Evolutionary conservation across 2,113 vertebrate species (phyloP).

Genomic region (Chionomys nivalis): DNA sequence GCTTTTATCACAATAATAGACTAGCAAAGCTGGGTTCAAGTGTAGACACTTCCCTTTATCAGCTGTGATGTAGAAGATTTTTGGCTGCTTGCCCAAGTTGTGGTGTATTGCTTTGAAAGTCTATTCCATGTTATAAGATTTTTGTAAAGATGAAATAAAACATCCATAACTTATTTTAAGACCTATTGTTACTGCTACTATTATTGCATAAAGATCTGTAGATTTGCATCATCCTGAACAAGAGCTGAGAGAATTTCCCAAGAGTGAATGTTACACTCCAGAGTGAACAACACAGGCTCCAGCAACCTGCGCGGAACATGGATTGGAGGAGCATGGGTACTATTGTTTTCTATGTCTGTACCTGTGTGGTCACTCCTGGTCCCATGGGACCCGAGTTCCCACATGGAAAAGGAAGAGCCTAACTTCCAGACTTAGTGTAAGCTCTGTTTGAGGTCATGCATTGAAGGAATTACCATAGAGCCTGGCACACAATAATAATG

Average conservation of each 20-base stretch:
- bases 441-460: not conserved
- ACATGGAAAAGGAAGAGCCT: not conserved
- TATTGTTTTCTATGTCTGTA: not conserved
- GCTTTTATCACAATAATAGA: not conserved
- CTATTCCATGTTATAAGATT: not conserved
- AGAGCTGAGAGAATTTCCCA: not conserved
- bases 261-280: not conserved
- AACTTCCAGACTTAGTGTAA: not conserved
- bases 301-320: not conserved
- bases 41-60: not conserved
- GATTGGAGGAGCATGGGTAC: not conserved
- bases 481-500: not conserved
- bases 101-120: slow-evolving; percentile 4
- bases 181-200: not conserved
- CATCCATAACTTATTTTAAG: not conserved
- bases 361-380: not conserved
- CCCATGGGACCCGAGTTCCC: not conserved
- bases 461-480: not conserved
- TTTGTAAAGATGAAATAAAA: slow-evolving; percentile 25
- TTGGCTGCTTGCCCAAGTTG: not conserved
- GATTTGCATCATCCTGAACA: not conserved
- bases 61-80: not conserved
- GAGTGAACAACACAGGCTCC: not conserved
- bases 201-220: not conserved
- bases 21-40: not conserved